Base-by-base conservation (phyloP, 2,113 vertebrate genomes). In the Eretmochelys imbricata region DNA sequence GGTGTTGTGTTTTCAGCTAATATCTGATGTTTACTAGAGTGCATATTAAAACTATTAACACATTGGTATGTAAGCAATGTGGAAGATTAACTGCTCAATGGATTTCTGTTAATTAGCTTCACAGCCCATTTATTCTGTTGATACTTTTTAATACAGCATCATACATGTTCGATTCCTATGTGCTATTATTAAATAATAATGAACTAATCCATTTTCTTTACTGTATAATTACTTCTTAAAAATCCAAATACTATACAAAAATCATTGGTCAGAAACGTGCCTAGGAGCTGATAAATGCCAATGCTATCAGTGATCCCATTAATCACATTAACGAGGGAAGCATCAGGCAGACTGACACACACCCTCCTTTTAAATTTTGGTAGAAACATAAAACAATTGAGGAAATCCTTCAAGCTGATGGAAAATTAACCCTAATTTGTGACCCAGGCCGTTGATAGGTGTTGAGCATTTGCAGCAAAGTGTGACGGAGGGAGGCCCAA, bases 1-100 rank as follows among this genome's bases (percentile, higher is more conserved):
- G 65, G 29, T 8, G 3, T 35, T 0, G 0, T 80, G 0, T 76
- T 49, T 51, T 35, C 16, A 50, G 38, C 14, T 49, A 8, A 3
- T 11, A 25, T 9, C 62, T 79, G 19, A 19, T 12, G 17, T 79
- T 49, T 27, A 50, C 10, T 65, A 19, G 85, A 89, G 6, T 9
- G 87, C 69, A 14, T 69, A 51, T 19, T 1, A 50, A 65, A 46
- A 55, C 2, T 35, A 31, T n/a, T 38, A 5, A 3, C 51, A 5
- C 4, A 11, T 55, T 78, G 8, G 16, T 55, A 16, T 1, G 0
- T 16, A 16, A 49, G 79, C 14, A 55, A 5, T 69, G 14, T 11
- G 49, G 78, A 84, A 65, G 6, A 1, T 14, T 35, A 93, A 57
- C 35, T 29, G 62, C 69, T 76, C 31, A 3, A 35, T 50, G 86